These are phyloP conservation scores for Channa maculata DNA, from an alignment of 2,113 vertebrate species.

Conservation along the genomic window DNA sequence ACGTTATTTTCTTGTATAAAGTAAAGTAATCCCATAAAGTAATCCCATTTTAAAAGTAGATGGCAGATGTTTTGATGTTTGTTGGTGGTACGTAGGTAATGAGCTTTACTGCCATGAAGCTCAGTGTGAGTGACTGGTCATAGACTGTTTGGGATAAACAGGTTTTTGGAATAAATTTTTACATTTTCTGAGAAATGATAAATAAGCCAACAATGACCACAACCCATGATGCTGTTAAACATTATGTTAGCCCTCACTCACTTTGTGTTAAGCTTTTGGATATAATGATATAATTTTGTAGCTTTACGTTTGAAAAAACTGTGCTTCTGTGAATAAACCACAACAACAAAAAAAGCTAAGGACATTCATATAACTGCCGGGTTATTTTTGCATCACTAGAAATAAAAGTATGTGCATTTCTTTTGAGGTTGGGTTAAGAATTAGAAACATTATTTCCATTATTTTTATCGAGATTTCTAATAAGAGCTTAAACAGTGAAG, in stretches of 20 bases:
- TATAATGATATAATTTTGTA: slow-evolving; percentile 69
- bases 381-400: slow-evolving; percentile 48
- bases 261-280: slow-evolving; percentile 54
- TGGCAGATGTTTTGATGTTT: too few species aligned
- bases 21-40: too few species aligned
- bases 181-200: background rate
- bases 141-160: background rate
- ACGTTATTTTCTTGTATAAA: background rate
- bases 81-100: too few species aligned
- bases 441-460: background rate
- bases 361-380: slow-evolving; percentile 13
- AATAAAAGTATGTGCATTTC: slow-evolving; percentile 57
- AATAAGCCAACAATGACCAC: slow-evolving; percentile 8
- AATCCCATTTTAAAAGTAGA: too few species aligned
- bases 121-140: too few species aligned
- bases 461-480: background rate
- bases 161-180: slow-evolving; percentile 22
- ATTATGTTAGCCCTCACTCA: slow-evolving; percentile 21
- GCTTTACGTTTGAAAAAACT: slow-evolving; percentile 59
- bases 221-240: slow-evolving; percentile 15
- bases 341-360: slow-evolving; percentile 47
- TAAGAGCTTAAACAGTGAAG: background rate
- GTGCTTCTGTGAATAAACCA: slow-evolving; percentile 58
- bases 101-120: too few species aligned
- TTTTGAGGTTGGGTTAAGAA: background rate